Percentiles rank a stretch among this genome's conserved stretches.
phyloP scores from a whole-genome alignment of 1,140 invertebrate species.

The Sesamia nonagrioides region DNA sequence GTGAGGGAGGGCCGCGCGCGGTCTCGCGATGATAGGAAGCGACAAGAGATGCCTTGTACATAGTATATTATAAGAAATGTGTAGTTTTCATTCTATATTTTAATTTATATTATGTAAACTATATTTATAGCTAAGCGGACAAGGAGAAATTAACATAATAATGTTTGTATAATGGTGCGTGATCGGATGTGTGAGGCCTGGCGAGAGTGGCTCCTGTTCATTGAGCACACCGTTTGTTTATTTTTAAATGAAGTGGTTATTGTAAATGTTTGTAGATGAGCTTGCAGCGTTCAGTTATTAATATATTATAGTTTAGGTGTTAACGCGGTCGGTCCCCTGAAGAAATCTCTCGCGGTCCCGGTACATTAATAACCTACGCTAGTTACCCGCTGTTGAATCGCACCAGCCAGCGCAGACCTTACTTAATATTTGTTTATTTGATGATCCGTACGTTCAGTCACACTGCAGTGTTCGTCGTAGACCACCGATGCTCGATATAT shows the following conservation, averaged over 20 bases:
- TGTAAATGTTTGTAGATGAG: constrained; percentile 67
- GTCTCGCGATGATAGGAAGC: constrained; percentile 57
- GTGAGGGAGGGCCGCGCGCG: constrained; percentile 25
- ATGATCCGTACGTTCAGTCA: too few relatives aligned
- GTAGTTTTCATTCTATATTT: constrained; percentile 86
- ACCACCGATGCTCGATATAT: background rate
- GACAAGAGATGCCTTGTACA: constrained; percentile 83
- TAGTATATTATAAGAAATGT: constrained; percentile 83
- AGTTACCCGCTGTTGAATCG: constrained; percentile 59
- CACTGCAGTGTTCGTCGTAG: too few relatives aligned
- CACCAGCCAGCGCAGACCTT: constrained; percentile 48
- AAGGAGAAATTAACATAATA: constrained; percentile 70
- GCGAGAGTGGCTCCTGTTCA: constrained; percentile 49
- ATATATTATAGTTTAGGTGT: constrained; percentile 53
- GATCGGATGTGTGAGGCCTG: constrained; percentile 62
- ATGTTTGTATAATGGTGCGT: constrained; percentile 65
- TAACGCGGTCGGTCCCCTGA: constrained; percentile 21
- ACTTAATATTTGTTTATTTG: constrained; percentile 48
- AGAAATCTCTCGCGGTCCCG: background rate
- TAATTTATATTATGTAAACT: constrained; percentile 85
- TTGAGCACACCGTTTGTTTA: constrained; percentile 61
- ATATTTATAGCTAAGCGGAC: constrained; percentile 80
- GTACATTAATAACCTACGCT: constrained; percentile 52
- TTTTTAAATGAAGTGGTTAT: constrained; percentile 57
- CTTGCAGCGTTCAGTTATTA: constrained; percentile 78